These are phyloP conservation scores for Octonoba sinensis DNA, from an alignment of 2,888 invertebrate species.

Conservation along the genomic window DNA sequence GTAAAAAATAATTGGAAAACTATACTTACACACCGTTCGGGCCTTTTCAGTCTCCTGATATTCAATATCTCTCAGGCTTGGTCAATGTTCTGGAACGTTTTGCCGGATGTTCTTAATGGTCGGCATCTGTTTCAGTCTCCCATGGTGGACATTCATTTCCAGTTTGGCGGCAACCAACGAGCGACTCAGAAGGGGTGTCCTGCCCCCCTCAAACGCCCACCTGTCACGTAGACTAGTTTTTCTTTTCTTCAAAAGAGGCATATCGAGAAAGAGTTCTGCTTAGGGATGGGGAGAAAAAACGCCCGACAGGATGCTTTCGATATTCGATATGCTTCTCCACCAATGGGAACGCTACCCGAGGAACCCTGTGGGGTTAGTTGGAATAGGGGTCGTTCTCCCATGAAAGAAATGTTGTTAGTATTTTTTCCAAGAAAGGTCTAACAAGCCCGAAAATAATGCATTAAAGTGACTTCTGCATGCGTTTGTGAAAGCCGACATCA, in stretches of 20 bases:
- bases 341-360: constrained; percentile 24
- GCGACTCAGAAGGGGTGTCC: background rate
- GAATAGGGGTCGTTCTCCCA: background rate
- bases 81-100: constrained; percentile 50
- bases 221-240: constrained; percentile 23
- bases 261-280: background rate
- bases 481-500: too few species aligned
- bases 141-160: constrained; percentile 33
- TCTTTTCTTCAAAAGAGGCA: too few species aligned
- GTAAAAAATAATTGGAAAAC: too few species aligned
- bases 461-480: too few species aligned
- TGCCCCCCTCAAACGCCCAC: constrained; percentile 43
- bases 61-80: constrained; percentile 19
- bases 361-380: background rate
- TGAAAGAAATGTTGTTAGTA: background rate
- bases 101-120: constrained; percentile 47
- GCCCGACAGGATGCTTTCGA: background rate
- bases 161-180: constrained; percentile 22
- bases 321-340: constrained; percentile 1
- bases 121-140: constrained; percentile 41
- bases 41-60: background rate
- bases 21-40: constrained; percentile 20
- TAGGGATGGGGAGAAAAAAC: background rate
- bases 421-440: too few species aligned
- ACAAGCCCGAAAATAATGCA: too few species aligned